Base-by-base conservation (phyloP, 1,140 invertebrate species). In the Temnothorax curvispinosus region DNA sequence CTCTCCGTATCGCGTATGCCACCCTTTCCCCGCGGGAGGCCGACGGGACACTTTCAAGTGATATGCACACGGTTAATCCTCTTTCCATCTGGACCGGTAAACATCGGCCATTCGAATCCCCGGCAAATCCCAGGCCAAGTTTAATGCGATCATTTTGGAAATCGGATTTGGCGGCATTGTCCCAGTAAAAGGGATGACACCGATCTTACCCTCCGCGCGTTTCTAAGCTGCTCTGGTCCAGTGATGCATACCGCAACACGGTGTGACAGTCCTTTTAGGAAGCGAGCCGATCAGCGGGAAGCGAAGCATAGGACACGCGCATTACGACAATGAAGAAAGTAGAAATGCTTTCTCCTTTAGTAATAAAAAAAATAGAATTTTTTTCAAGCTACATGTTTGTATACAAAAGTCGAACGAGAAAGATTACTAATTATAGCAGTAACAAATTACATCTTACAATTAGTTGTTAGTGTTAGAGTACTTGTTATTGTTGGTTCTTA, bases 101-200 rank as follows among this genome's bases (percentile, higher is more conserved):
- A 93, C 93, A 93, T 89, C 86, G 67, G 71, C 86, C 38, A 91
- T 93, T 93, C 67, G 54, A 74, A 3, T 65, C 87, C 77, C 86
- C 67, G 64, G 85, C 52, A 91, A 91, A 91, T 93, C 89, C 85
- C 71, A 44, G 87, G 91, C 76, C 84, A 81, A 88, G 92, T 93
- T 94, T 94, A 94, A 94, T 92, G 85, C 91, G 93, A 94, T 94
- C 91, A 93, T 92, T 91, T 90, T 84, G 78, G 90, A 94, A 93
- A 94, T 94, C 93, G 92, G 93, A 94, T 94, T 94, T 92, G 64
- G 62, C 18, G 69, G 88, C 78, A 93, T 93, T 94, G 92, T 93
- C 9, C 64, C 50, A 69, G 38, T 89, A 77, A 91, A 92, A 86
- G 78, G 91, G 89, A 93, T 91, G 92, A 93, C 92, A 93, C 90